A percentile compares a stretch with the other conserved stretches of the same genome.
Conservation (phyloP, 2,888 invertebrate genomes). For the Pristionchus japonicus region DNA sequence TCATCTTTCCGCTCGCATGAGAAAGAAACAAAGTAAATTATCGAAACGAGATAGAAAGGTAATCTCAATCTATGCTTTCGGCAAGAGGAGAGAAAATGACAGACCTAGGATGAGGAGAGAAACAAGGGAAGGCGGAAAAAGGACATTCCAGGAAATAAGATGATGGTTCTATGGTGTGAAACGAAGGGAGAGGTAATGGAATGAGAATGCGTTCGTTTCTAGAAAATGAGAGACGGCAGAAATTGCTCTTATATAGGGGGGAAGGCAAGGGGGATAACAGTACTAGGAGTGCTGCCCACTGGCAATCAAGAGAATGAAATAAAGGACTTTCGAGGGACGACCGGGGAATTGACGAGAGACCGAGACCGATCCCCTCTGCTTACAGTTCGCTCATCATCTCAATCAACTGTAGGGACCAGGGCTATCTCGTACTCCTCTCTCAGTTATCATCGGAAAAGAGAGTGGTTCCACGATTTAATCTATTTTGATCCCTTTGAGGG, state of each 20-base stretch:
- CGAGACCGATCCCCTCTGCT: slow-evolving; percentile 10
- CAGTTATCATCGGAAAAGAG: neutral
- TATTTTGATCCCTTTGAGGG: neutral
- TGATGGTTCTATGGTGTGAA: slow-evolving; percentile 23
- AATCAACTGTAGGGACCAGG: neutral
- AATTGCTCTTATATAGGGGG: slow-evolving; percentile 36
- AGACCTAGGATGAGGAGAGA: neutral
- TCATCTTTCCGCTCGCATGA: neutral
- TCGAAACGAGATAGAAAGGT: slow-evolving; percentile 20
- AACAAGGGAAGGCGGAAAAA: neutral
- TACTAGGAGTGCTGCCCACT: slow-evolving; percentile 7
- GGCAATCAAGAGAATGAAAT: slow-evolving; percentile 31
- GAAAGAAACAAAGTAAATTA: slow-evolving; percentile 16
- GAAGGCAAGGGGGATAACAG: slow-evolving; percentile 39
- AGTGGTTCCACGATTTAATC: neutral
- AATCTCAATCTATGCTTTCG: neutral
- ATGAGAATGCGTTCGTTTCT: slow-evolving; percentile 23
- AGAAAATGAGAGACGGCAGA: slow-evolving; percentile 19
- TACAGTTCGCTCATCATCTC: neutral
- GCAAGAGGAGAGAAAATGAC: neutral
- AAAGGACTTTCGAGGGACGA: slow-evolving; percentile 2
- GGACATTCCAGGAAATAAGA: neutral
- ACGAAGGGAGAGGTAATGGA: slow-evolving; percentile 31
- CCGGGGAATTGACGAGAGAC: slow-evolving; percentile 1
- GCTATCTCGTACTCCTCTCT: neutral